Percentiles rank a stretch among this genome's conserved stretches.
These are phyloP conservation scores for Oscheius sp. DNA, from an alignment of 2,888 invertebrate species.

Conservation along the genomic window DNA sequence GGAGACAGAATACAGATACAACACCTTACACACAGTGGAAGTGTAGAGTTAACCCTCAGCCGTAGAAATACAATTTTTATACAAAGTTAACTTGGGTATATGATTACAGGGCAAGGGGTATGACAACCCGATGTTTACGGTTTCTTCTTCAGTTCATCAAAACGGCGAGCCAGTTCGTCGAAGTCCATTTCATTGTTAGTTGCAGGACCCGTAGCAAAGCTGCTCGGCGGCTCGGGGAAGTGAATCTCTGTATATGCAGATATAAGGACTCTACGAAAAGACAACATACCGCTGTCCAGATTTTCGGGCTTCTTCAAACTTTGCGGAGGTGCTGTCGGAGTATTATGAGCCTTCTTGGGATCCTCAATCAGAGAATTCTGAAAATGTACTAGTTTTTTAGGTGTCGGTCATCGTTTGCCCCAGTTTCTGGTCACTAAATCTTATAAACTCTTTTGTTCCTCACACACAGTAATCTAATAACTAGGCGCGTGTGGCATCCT, in stretches of 20 bases:
- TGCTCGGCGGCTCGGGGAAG: conserved; percentile 66
- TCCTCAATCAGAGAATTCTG: conserved; percentile 52
- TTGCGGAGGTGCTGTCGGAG: conserved; percentile 56
- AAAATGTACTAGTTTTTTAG: neutral
- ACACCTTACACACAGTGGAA: too few relatives aligned
- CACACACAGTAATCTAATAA: conserved; percentile 11
- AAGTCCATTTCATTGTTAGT: conserved; percentile 58
- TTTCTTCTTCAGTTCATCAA: conserved; percentile 66
- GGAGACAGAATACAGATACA: too few relatives aligned
- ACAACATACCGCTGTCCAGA: conserved; percentile 40
- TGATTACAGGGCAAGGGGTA: conserved; percentile 4
- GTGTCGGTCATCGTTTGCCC: neutral
- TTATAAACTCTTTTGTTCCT: neutral
- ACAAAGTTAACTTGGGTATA: neutral
- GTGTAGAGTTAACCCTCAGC: neutral
- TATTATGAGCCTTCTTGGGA: conserved; percentile 17
- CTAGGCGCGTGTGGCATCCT: neutral
- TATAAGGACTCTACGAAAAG: neutral
- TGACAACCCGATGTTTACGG: conserved; percentile 18
- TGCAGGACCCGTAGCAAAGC: conserved; percentile 39
- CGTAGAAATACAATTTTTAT: conserved; percentile 4
- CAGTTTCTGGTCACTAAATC: neutral
- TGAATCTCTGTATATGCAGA: conserved; percentile 42
- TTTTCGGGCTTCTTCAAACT: conserved; percentile 49
- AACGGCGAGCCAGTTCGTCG: conserved; percentile 66